Evolutionary conservation across 2,797 vertebrate genomes (phyloP).

Genomic region (Iguana delicatissima): DNA sequence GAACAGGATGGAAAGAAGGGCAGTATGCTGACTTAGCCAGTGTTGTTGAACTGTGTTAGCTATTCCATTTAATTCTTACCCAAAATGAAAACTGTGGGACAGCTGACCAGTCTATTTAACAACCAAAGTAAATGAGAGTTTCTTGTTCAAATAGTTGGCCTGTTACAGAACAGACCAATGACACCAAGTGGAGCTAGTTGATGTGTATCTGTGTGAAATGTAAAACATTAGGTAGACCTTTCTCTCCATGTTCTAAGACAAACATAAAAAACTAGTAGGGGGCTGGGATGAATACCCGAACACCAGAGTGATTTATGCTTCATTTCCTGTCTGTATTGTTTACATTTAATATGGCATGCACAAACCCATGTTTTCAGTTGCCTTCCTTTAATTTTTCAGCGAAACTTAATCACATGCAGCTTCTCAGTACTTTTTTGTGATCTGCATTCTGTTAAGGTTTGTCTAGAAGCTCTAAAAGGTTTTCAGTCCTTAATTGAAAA

Average conservation of each 20-base stretch:
- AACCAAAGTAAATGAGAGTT: not conserved
- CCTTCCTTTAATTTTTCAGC: not conserved
- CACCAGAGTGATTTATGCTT: not conserved
- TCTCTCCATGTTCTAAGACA: not conserved
- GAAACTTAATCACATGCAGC: not conserved
- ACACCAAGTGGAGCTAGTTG: not conserved
- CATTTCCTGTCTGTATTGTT: not conserved
- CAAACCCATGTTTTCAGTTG: not conserved
- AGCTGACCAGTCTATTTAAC: not conserved
- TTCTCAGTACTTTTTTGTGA: no score
- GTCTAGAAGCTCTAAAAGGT: not conserved
- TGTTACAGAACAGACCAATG: not conserved
- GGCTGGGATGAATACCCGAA: not conserved
- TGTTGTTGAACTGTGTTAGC: not conserved
- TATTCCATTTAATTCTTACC: not conserved
- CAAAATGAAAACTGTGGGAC: not conserved
- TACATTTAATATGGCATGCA: not conserved
- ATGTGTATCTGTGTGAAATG: not conserved
- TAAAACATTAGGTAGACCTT: not conserved
- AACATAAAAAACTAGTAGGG: not conserved
- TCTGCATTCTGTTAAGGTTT: not conserved
- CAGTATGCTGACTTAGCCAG: not conserved
- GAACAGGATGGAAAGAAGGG: no score
- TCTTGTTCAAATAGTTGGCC: not conserved
- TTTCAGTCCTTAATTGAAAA: not conserved